Evolutionary conservation across 2,113 vertebrate species (phyloP).

Genomic region (Pomatorhinus ruficollis): DNA sequence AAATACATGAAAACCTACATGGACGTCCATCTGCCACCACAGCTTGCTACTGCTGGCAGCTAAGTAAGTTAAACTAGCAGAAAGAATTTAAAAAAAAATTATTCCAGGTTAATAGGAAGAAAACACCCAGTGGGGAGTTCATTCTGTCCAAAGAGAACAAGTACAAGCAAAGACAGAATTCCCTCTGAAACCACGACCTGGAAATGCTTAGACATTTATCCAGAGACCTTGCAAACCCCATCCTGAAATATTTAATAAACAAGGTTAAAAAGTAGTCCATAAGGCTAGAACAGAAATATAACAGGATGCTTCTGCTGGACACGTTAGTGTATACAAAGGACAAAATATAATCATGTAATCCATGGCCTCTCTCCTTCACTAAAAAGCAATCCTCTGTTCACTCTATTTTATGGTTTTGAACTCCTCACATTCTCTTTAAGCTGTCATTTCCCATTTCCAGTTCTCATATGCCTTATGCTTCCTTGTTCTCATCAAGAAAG

Average conservation of each 20-base stretch:
- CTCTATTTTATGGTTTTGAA: background rate
- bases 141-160: background rate
- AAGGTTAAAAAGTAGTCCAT: background rate
- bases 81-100: background rate
- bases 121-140: background rate
- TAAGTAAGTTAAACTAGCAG: background rate
- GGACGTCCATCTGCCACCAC: background rate
- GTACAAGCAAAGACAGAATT: background rate
- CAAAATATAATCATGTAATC: background rate
- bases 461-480: background rate
- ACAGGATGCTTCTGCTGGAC: background rate
- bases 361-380: background rate
- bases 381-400: background rate
- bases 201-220: background rate
- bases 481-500: background rate
- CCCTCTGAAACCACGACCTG: background rate
- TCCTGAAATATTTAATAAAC: conserved; percentile 2
- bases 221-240: background rate
- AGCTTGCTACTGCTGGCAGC: background rate
- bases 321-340: background rate
- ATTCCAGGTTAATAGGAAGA: background rate
- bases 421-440: background rate
- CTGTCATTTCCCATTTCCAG: background rate
- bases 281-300: background rate
- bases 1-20: background rate